Evolutionary conservation across 64 coral and sea anemone species (phyloP).

Genomic region (Pocillopora verrucosa): DNA sequence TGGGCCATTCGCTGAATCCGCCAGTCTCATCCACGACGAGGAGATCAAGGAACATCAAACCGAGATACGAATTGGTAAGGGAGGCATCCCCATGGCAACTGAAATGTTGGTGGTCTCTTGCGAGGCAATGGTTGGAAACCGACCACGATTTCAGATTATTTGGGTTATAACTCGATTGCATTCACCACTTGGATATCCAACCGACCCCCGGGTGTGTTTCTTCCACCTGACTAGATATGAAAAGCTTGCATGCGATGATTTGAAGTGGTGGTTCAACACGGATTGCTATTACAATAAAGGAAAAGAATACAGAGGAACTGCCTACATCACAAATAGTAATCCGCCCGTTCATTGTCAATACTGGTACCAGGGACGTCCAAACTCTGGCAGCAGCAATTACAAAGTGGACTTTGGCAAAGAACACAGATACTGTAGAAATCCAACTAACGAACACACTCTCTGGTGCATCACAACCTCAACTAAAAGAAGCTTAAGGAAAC

Average conservation of each 20-base stretch:
- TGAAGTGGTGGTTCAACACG: conserved; percentile 72
- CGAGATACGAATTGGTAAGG: conserved; percentile 60
- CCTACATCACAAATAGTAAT: conserved; percentile 35
- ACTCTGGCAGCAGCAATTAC: neutral
- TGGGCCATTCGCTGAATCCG: conserved; percentile 42
- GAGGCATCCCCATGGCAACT: conserved; percentile 58
- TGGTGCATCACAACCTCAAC: conserved; percentile 69
- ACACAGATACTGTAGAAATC: conserved; percentile 75
- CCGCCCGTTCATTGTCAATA: conserved; percentile 33
- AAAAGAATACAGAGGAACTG: conserved; percentile 60
- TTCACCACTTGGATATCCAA: conserved; percentile 84
- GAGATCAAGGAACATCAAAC: conserved; percentile 51
- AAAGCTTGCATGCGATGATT: conserved; percentile 43
- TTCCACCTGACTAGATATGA: conserved; percentile 4
- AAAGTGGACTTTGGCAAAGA: conserved; percentile 38
- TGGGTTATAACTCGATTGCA: conserved; percentile 86
- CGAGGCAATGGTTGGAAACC: conserved; percentile 34
- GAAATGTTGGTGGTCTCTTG: conserved; percentile 82
- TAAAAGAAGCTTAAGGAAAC: neutral
- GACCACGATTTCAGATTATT: conserved; percentile 68
- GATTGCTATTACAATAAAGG: conserved; percentile 81
- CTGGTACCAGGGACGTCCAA: conserved; percentile 36
- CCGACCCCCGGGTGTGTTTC: conserved; percentile 71
- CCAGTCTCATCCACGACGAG: conserved; percentile 7
- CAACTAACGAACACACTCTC: conserved; percentile 36